Base-by-base conservation (phyloP, 35 echinoderm and acorn worm genomes). In the Chiridota heheva region DNA sequence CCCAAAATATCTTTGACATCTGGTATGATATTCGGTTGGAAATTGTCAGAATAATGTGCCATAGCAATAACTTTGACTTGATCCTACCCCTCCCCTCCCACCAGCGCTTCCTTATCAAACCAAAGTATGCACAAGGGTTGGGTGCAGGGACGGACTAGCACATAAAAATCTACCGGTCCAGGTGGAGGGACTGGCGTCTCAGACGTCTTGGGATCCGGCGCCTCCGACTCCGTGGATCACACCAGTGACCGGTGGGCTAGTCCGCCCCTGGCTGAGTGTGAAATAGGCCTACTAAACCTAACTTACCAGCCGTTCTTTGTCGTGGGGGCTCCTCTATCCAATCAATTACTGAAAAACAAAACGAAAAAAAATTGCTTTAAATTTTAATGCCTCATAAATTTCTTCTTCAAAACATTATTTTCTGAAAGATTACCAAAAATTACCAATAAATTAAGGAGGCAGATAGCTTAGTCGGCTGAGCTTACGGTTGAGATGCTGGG, bases 241-340 rank as follows among this genome's bases (percentile, higher is more conserved):
- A 37, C 36, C 33, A 4, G 12, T 26, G 8, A 40, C 12, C 17
- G 35, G 17, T 13, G 12, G 42, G 7, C 31, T 16, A 53, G 24
- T 45, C 12, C 18, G 26, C 6, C 17, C 38, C 2, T 28, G 18
- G 32, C 30, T 15, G 15, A 44, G 0, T 10, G 13, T 18, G 2
- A 66, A 16, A 12, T 31, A 15, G 42, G 1, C 13, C 63, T 2
- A 27, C 25, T 39, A 30, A 15, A 13, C 16, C 32, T 42, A 7
- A 15, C 4, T 72, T 84, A 85, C 82, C 82, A 45, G 56, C 84
- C 17, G 51, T 86, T 40, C 73, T 61, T 43, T 91, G 89, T 65
- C 82, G 40, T 7, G 27, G 43, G 16, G 82, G 82, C 72, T 91
- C 82, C 20, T 44, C 65, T 53, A 86, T 28, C 82, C 82, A 91